Evolutionary conservation across 2,113 vertebrate genomes (phyloP).

Genomic region (Ahaetulla prasina): DNA sequence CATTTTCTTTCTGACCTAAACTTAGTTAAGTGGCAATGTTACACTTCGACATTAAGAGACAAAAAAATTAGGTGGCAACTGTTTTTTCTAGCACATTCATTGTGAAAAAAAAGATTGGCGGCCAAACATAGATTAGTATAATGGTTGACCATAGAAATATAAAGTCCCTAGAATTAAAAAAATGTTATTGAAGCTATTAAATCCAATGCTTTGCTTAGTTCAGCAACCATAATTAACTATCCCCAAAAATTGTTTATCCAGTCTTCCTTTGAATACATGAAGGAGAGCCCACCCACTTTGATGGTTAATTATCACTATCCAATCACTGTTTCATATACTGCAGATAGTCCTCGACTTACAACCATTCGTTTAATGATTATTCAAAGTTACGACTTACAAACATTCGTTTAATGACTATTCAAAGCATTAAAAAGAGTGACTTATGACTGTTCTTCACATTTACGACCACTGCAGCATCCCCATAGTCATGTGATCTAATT

Average conservation of each 20-base stretch:
- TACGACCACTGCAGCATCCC: neutral
- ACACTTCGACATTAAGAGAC: neutral
- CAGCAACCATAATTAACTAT: neutral
- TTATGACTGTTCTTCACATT: neutral
- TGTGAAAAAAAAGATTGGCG: neutral
- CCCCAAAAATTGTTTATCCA: neutral
- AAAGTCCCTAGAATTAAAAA: neutral
- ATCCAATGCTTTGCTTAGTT: neutral
- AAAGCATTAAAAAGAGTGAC: neutral
- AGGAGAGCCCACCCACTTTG: neutral
- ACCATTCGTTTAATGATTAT: neutral
- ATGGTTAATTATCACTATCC: neutral
- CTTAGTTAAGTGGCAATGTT: neutral
- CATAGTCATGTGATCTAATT: neutral
- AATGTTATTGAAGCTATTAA: neutral
- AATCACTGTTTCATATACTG: neutral
- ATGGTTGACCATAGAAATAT: neutral
- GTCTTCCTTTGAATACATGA: neutral
- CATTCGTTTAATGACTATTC: neutral
- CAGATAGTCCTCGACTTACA: neutral
- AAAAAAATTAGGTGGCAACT: neutral
- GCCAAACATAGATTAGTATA: neutral
- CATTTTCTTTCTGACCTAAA: neutral
- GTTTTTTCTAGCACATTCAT: neutral
- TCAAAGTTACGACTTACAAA: neutral